Base-by-base conservation (phyloP, 2,113 vertebrate genomes). In the Dicentrarchus labrax region DNA sequence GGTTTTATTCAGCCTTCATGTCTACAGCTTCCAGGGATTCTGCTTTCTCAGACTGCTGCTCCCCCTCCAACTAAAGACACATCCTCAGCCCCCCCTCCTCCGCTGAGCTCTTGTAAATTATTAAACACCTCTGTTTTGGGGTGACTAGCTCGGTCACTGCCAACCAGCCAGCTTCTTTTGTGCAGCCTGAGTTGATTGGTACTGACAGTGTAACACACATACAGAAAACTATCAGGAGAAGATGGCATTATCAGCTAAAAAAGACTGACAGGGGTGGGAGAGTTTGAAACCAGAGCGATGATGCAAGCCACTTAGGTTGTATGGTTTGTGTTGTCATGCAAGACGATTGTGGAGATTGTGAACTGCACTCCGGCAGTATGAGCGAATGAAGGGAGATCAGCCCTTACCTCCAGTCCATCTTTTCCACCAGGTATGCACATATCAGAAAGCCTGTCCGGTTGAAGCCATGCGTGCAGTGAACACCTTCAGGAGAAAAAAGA, bases 401-500 rank as follows among this genome's bases (percentile, higher is more conserved):
- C 15, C 50, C 64, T 92, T 97, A 99, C 98, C 98, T 99, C 98
- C 98, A 99, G 94, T 99, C 98, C 97, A 99, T 94, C 91, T 99
- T 99, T 93, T 98, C 97, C 5, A 99, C 98, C 94, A 99, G 95
- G 96, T 97, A 99, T 80, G 97, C 97, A 96, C 97, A 99, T 91
- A 99, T 97, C 88, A 99, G 96, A 93, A 99, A 99, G 86, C 98
- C 98, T 30, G 98, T 99, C 77, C 98, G 96, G 77, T 99, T 99
- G 94, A 99, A 99, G 90, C 98, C 98, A 90, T 99, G 98, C 2
- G 98, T 99, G 94, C 98, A 99, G 91, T 99, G 98, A 91, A 99
- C 97, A 95, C 98, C 98, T 99, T 84, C 88, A 17, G 88, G 87
- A 56, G 60, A 76, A 48, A 72, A 67, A 65, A 45, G 57, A 62